Conservation (phyloP, 2,888 invertebrate species). For the Antheraea yamamai region DNA sequence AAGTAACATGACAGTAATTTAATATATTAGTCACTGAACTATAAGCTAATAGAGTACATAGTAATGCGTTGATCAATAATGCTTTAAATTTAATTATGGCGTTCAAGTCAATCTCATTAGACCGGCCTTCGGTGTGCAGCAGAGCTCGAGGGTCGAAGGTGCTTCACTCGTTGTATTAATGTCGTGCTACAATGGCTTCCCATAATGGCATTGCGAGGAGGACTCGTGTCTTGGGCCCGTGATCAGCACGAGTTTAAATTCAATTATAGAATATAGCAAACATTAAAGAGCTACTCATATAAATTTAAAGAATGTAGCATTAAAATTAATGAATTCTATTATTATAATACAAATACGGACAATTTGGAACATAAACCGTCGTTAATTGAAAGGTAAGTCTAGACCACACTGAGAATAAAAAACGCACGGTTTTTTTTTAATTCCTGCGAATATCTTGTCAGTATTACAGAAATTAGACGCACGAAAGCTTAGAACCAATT, state of each 20-base stretch:
- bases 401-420: no score
- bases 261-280: background rate
- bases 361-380: no score
- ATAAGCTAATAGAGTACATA: background rate
- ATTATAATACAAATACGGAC: no score
- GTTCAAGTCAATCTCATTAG: constrained; percentile 17
- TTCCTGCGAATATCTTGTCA: no score
- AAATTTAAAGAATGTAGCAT: background rate
- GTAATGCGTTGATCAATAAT: background rate
- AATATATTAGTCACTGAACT: no score
- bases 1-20: no score
- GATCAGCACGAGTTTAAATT: background rate
- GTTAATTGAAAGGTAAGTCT: no score
- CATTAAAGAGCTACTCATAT: background rate
- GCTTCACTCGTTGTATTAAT: constrained; percentile 28
- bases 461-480: no score
- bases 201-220: constrained; percentile 38
- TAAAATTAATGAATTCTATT: no score
- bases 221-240: constrained; percentile 15
- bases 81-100: constrained; percentile 1
- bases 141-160: constrained; percentile 2
- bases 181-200: constrained; percentile 29
- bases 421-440: no score
- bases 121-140: constrained; percentile 11
- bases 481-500: no score